phyloP scores from a whole-genome alignment of 2,113 vertebrate genomes.

The Steatornis caripensis region DNA sequence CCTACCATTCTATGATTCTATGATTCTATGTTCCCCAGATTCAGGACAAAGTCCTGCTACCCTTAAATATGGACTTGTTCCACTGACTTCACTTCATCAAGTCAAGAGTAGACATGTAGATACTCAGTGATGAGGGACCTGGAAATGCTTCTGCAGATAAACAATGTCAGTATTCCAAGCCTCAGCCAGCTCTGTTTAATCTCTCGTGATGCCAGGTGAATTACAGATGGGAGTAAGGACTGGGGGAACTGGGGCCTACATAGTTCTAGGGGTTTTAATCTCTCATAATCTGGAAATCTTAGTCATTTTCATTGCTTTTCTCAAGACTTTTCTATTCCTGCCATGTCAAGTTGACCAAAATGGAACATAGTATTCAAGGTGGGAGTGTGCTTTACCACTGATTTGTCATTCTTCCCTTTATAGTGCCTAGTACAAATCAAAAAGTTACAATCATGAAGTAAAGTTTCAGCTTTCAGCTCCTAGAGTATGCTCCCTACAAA shows the following conservation, averaged over 20 bases:
- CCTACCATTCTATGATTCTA: no score
- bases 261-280: not conserved
- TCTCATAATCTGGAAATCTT: not conserved
- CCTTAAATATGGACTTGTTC: not conserved
- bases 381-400: not conserved
- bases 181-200: not conserved
- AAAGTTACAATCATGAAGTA: constrained; percentile 3
- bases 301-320: not conserved
- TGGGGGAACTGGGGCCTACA: not conserved
- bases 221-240: not conserved
- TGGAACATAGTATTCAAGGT: not conserved
- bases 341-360: not conserved
- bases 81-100: not conserved
- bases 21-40: not conserved
- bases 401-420: constrained; percentile 1
- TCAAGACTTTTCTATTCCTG: not conserved
- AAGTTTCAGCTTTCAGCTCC: not conserved
- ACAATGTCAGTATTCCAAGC: not conserved
- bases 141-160: not conserved
- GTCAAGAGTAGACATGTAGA: not conserved
- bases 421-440: not conserved
- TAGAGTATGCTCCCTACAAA: not conserved
- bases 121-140: not conserved
- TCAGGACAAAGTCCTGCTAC: not conserved
- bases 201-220: not conserved